Base-by-base conservation (phyloP, 92 coral and sea anemone genomes). In the Epizoanthus rinbou region DNA sequence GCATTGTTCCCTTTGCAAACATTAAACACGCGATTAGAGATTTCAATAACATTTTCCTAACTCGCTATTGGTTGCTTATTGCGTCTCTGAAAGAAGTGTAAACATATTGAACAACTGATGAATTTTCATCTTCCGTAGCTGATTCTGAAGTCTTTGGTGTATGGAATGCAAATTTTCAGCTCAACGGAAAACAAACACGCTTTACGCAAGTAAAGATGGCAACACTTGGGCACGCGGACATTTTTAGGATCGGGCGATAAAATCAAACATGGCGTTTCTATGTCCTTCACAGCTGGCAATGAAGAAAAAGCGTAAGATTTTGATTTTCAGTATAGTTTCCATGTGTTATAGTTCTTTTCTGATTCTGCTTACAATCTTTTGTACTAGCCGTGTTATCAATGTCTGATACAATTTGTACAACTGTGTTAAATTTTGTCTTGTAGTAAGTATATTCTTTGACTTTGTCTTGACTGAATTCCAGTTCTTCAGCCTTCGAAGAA, bases 221-320 rank as follows among this genome's bases (percentile, higher is more conserved):
- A 24, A 53, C 79, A 53, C 2, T 73, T 73, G 28, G 17, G 16
- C 23, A 14, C 62, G 25, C 15, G 10, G 13, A 56, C 24, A 53
- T 53, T 73, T 47, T 56, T n/a, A 60, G 18, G 60, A 19, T 73
- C 3, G 14, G 19, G n/a, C 21, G 62, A 53, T 47, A 39, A 73
- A 10, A 33, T 50, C 58, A n/a, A 70, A 25, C 58, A 70, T 70
- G 75, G 19, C 75, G 6, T 70, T 70, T 8, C 57, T 93, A 33
- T 93, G 97, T 65, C 97, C 97, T 0, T 93, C 94, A 15, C 97
- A 93, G 73, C 84, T 93, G 23, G 85, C 88, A 31, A 74, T 90
- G 25, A 93, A 93, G 69, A 93, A 88, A 84, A 93, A 86, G 87
- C 90, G 97, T 93, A 82, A 69, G 73, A 56, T 31, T 21, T 37